Conservation (phyloP, 2,888 invertebrate genomes). For the Parnassius glacialis region DNA sequence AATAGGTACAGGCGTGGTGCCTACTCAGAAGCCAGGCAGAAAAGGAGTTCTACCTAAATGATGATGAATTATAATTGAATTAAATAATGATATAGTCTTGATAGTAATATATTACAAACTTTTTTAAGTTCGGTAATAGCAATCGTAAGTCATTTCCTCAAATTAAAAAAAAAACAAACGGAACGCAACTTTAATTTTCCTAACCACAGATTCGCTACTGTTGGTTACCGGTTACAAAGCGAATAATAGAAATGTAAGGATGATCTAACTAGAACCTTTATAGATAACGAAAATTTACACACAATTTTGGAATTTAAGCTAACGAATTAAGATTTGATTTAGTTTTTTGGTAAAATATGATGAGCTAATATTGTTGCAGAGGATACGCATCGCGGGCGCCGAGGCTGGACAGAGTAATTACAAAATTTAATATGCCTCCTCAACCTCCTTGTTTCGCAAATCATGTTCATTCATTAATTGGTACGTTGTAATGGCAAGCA, state of each 20-base stretch:
- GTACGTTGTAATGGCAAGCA: constrained; percentile 45
- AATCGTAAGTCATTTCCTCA: too few species aligned
- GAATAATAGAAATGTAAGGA: constrained; percentile 1
- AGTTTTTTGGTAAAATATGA: not conserved
- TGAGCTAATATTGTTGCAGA: constrained; percentile 13
- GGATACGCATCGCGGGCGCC: constrained; percentile 40
- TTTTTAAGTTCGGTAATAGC: too few species aligned
- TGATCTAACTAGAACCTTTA: not conserved
- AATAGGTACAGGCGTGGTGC: too few species aligned
- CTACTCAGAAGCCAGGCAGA: too few species aligned
- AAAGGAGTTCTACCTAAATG: too few species aligned
- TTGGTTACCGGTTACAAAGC: not conserved
- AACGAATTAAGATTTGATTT: not conserved
- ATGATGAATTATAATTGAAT: too few species aligned
- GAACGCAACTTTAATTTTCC: not conserved
- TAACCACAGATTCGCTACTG: constrained; percentile 9
- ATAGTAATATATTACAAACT: too few species aligned
- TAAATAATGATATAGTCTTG: too few species aligned
- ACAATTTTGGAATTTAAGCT: not conserved
- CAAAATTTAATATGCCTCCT: constrained; percentile 55
- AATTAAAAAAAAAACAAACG: not conserved
- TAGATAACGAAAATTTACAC: not conserved
- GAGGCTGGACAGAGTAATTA: constrained; percentile 54
- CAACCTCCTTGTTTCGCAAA: constrained; percentile 69
- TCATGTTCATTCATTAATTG: constrained; percentile 71